phyloP scores from a whole-genome alignment of 2,888 invertebrate genomes.

The Lissonota sp. region DNA sequence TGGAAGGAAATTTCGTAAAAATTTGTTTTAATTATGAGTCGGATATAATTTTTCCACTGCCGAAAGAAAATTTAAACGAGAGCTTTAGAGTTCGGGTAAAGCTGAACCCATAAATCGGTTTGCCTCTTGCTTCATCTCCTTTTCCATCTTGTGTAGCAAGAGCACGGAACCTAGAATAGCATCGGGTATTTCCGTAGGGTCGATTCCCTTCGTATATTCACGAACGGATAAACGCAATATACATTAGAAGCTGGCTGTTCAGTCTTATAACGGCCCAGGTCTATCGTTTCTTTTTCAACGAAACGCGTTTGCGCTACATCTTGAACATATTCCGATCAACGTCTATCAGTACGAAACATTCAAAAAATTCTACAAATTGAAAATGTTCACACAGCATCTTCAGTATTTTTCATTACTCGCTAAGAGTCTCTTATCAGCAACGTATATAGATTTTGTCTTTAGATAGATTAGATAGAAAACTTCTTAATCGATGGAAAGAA shows the following conservation, averaged over 20 bases:
- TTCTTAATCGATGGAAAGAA: neutral
- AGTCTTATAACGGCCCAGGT: constrained; percentile 5
- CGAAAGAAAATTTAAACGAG: neutral
- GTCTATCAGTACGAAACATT: constrained; percentile 50
- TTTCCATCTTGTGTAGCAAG: neutral
- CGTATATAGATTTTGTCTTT: neutral
- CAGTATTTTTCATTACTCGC: neutral
- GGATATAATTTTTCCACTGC: neutral
- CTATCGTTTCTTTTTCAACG: constrained; percentile 55
- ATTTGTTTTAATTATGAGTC: neutral
- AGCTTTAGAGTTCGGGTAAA: neutral
- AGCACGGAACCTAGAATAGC: constrained; percentile 49
- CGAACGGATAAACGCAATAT: constrained; percentile 40
- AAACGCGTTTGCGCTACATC: constrained; percentile 7
- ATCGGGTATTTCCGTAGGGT: constrained; percentile 62
- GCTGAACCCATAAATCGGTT: constrained; percentile 2
- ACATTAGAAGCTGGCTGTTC: constrained; percentile 29
- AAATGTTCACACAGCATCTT: neutral
- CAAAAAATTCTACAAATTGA: constrained; percentile 6
- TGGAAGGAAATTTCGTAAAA: neutral
- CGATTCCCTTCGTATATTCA: constrained; percentile 55
- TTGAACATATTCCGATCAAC: constrained; percentile 44
- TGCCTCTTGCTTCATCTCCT: constrained; percentile 4
- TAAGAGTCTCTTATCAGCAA: neutral
- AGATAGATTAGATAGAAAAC: neutral